These are phyloP conservation scores for Streptopelia turtur DNA, from an alignment of 2,797 vertebrate genomes.

Conservation along the genomic window DNA sequence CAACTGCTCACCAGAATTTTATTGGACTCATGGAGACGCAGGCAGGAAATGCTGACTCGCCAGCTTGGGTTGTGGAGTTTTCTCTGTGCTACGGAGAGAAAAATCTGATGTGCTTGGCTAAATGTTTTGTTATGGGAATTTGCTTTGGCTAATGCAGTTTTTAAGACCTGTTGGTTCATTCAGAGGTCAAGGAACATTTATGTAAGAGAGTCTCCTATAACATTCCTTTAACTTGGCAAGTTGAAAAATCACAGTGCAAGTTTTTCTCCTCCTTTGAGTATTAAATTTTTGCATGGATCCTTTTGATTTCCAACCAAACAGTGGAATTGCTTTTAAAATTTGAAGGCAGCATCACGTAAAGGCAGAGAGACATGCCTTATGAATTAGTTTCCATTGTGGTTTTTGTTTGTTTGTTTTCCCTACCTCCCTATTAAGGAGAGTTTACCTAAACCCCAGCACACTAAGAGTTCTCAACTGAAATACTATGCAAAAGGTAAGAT, in stretches of 20 bases:
- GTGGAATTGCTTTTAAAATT: conserved; percentile 40
- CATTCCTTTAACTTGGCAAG: conserved; percentile 74
- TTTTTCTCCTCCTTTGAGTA: conserved; percentile 51
- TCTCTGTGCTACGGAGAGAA: neutral
- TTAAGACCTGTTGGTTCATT: conserved; percentile 80
- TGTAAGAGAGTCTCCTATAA: conserved; percentile 70
- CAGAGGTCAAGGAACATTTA: conserved; percentile 76
- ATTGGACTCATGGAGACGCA: neutral
- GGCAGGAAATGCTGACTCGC: neutral
- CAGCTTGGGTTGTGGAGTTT: neutral
- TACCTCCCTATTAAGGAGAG: neutral
- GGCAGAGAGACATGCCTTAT: neutral
- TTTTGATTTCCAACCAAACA: conserved; percentile 41
- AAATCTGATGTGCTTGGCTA: neutral
- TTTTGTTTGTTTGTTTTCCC: neutral
- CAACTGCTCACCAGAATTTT: neutral
- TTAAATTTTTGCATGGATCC: conserved; percentile 49
- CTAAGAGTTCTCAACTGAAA: neutral
- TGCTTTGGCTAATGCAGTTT: conserved; percentile 69
- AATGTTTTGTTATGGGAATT: conserved; percentile 72
- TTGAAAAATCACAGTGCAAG: conserved; percentile 8
- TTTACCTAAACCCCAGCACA: neutral
- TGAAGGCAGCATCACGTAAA: neutral
- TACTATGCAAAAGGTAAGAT: neutral
- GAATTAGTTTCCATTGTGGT: neutral